Conservation (phyloP, 2,113 vertebrate genomes). For the Stegostoma tigrinum region DNA sequence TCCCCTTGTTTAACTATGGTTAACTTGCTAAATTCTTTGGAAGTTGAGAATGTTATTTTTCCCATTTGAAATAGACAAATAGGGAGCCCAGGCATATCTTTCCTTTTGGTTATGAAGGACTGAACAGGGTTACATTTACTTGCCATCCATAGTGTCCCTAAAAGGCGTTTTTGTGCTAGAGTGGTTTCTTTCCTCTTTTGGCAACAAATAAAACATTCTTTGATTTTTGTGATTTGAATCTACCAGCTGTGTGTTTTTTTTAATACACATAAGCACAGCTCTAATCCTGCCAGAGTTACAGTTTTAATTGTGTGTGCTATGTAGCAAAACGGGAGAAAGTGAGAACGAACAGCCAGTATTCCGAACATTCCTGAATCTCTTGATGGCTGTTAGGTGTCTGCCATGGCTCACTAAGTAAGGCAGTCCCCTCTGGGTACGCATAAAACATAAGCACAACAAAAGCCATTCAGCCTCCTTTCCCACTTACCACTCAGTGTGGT, state of each 20-base stretch:
- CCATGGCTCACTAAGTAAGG: background rate
- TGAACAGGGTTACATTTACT: background rate
- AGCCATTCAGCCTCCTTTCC: background rate
- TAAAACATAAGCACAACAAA: background rate
- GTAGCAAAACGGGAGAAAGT: background rate
- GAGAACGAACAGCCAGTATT: background rate
- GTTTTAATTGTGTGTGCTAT: background rate
- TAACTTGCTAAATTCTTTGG: background rate
- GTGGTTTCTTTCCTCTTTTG: background rate
- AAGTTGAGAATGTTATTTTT: background rate
- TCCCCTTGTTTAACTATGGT: conserved; percentile 40
- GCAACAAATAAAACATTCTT: background rate
- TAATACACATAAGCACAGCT: background rate
- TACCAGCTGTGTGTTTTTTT: background rate
- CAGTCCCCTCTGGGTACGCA: background rate
- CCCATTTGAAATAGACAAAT: background rate
- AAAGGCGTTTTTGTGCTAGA: background rate
- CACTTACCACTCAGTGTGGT: too few relatives aligned
- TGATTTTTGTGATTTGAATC: background rate
- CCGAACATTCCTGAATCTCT: background rate
- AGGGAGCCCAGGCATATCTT: background rate
- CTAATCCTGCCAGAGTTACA: background rate
- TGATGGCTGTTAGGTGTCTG: background rate
- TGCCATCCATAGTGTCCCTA: background rate
- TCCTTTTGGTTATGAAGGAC: background rate